phyloP scores from a whole-genome alignment of 2,888 invertebrate species.

The Adineta ricciae region DNA sequence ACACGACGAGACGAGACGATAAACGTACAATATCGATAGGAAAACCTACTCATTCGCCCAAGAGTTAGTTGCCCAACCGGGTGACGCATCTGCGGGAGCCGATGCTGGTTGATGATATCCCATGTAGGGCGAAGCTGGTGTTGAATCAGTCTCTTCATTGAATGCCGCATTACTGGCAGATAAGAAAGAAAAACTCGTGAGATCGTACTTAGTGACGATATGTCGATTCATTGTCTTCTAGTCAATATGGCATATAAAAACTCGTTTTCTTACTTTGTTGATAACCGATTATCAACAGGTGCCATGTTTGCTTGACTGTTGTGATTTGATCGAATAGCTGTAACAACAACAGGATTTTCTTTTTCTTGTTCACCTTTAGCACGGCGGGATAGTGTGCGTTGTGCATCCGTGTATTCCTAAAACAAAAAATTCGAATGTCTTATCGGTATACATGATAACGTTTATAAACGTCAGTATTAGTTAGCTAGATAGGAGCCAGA shows the following conservation, averaged over 20 bases:
- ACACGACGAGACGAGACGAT: background rate
- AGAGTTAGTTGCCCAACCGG: background rate
- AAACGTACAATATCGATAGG: background rate
- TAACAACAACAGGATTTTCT: conserved; percentile 7
- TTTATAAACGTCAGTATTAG: background rate
- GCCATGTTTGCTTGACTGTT: background rate
- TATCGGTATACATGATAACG: background rate
- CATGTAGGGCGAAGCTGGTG: background rate
- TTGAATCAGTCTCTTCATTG: background rate
- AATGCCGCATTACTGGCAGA: conserved; percentile 10
- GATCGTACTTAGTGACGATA: too few species aligned
- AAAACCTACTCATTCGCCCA: background rate
- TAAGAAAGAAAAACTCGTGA: background rate
- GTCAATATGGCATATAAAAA: background rate
- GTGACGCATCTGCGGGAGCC: background rate
- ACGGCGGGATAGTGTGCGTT: conserved; percentile 14
- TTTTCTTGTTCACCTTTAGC: background rate
- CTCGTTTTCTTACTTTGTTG: background rate
- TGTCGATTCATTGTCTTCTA: background rate
- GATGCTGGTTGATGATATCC: background rate
- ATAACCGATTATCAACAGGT: background rate
- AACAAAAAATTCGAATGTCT: background rate
- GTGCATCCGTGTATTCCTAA: conserved; percentile 8
- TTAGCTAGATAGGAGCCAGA: background rate
- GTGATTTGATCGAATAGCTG: conserved; percentile 11